A percentile compares a stretch with the other conserved stretches of the same genome.
These are phyloP conservation scores for Ypsolopha sequella DNA, from an alignment of 2,888 invertebrate species.

Conservation along the genomic window DNA sequence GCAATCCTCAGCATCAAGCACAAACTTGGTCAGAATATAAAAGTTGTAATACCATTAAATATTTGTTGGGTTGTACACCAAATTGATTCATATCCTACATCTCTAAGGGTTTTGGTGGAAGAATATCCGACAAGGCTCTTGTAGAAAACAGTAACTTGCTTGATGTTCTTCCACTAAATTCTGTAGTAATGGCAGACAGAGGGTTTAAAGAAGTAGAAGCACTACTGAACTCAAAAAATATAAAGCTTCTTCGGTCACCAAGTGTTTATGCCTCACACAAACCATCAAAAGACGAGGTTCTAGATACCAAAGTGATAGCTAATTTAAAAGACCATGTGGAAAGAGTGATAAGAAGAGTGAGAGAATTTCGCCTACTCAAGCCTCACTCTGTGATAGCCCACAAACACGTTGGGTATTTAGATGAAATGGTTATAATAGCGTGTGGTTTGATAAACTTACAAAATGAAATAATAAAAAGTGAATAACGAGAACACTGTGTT, in stretches of 20 bases:
- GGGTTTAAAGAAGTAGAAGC: conserved; percentile 1
- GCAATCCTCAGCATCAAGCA: not conserved
- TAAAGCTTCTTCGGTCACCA: not conserved
- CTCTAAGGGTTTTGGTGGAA: conserved; percentile 5
- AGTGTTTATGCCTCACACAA: not conserved
- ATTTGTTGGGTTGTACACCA: conserved; percentile 13
- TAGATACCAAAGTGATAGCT: conserved; percentile 6
- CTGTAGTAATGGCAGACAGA: conserved; percentile 2
- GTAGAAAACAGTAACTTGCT: no score
- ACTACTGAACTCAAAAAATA: not conserved
- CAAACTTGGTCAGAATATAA: not conserved
- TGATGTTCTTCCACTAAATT: not conserved
- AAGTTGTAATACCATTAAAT: conserved; percentile 2
- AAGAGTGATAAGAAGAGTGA: not conserved
- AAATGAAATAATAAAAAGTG: conserved; percentile 3
- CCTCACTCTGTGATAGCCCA: conserved; percentile 2
- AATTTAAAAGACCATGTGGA: not conserved
- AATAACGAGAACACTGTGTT: no score
- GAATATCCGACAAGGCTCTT: no score
- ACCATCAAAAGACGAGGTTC: conserved; percentile 2
- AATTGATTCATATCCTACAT: conserved; percentile 5
- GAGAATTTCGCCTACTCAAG: not conserved
- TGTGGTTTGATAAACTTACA: not conserved
- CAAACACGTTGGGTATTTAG: not conserved
- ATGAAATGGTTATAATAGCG: not conserved